Conservation (phyloP, 2,113 vertebrate genomes). For the Menura novaehollandiae region DNA sequence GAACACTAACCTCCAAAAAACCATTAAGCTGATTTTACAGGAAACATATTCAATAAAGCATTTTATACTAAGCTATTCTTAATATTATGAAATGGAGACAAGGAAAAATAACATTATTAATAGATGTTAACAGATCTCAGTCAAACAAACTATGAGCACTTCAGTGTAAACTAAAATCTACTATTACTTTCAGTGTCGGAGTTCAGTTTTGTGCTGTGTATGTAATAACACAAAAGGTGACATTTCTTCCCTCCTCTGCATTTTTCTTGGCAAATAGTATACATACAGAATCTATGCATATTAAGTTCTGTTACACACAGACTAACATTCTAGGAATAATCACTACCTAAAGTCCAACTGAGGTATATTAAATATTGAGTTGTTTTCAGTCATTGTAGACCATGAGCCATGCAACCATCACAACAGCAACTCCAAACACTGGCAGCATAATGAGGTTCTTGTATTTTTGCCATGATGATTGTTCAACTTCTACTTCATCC, state of each 20-base stretch:
- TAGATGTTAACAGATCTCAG: background rate
- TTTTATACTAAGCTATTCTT: conserved; percentile 28
- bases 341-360: conserved; percentile 22
- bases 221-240: background rate
- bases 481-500: conserved; percentile 77
- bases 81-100: background rate
- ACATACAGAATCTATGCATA: background rate
- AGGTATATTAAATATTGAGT: conserved; percentile 42
- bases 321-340: conserved; percentile 19
- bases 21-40: background rate
- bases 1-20: conserved; percentile 10
- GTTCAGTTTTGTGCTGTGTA: background rate
- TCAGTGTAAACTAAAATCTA: background rate
- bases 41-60: conserved; percentile 5
- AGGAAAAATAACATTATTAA: background rate
- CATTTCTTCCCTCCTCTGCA: background rate
- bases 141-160: background rate
- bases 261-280: background rate
- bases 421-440: conserved; percentile 68
- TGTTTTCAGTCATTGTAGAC: conserved; percentile 54
- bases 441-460: conserved; percentile 75
- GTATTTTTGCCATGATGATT: conserved; percentile 79
- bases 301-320: background rate
- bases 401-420: conserved; percentile 80
- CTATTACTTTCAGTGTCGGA: background rate